Percentiles rank a stretch among this genome's conserved stretches.
These are phyloP conservation scores for Pterois miles DNA, from an alignment of 2,797 vertebrate genomes.

Conservation along the genomic window DNA sequence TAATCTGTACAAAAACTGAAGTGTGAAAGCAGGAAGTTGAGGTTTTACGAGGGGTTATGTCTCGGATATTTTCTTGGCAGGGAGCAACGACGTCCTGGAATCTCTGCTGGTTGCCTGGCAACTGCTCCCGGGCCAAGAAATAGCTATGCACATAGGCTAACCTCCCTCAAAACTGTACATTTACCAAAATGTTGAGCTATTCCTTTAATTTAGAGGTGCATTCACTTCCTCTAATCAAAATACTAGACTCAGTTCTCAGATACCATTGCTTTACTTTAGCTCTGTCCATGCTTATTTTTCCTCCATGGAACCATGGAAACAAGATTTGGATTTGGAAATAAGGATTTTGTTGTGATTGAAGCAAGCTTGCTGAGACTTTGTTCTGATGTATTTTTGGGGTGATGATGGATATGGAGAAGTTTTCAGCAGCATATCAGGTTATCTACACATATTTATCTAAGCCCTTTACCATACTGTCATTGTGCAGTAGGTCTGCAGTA, in stretches of 20 bases:
- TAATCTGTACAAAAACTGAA: neutral
- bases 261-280: neutral
- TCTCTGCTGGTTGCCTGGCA: conserved; percentile 12
- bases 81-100: neutral
- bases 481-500: neutral
- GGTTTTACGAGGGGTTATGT: neutral
- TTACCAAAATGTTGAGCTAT: neutral
- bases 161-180: neutral
- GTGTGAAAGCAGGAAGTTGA: neutral
- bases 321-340: conserved; percentile 27
- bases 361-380: conserved; percentile 3
- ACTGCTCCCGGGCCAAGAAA: neutral
- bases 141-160: neutral
- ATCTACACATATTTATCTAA: conserved; percentile 32
- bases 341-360: conserved; percentile 47
- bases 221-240: neutral
- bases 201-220: neutral
- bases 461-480: conserved; percentile 16
- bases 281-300: neutral
- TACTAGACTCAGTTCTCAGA: neutral
- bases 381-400: conserved; percentile 41
- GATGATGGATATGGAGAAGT: conserved; percentile 29
- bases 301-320: conserved; percentile 42
- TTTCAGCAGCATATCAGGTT: conserved; percentile 50
- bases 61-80: neutral